Evolutionary conservation across 2,888 invertebrate species (phyloP), one percentile per base, ranked within the genome.

Genomic region (Apomyelois bistriatella): DNA sequence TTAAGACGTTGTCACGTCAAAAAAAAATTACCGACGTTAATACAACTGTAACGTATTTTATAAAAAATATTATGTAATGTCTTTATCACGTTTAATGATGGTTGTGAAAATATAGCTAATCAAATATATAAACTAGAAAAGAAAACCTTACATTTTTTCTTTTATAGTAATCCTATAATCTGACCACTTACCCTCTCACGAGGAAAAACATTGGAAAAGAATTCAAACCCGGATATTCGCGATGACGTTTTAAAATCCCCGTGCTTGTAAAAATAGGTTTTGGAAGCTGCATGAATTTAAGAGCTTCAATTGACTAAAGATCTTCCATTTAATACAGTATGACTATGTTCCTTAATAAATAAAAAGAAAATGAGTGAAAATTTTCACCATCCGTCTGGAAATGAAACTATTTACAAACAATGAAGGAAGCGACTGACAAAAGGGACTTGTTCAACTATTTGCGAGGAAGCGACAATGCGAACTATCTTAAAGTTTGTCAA

Each of bases 161-260:
- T 43, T 43, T 43, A 22, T 13, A 30, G 43, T 46, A 32, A 46
- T 46, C 46, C 46, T 13, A 46, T 46, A 46, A 46, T 46, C 46
- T 16, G 32, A 10, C 32, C 8, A 30, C 43, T 28, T 30, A 8
- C 28, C 43, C 13, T 28, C 30, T 46, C 32, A 13, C 32, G 15
- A 46, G 9, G 46, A 16, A 32, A 46, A 46, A 46, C 30, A 43
- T 42, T 43, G 32, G 32, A 16, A 46, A 32, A 46, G 22, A 46
- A 32, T 16, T 10, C 16, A 46, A 46, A 16, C 30, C 46, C 32
- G 46, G 46, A 16, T 32, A 6, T n/a, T 46, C 10, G 32, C 46
- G 32, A 46, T 46, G 46, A 46, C 46, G 16, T 32, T 46, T 46
- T 9, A 7, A 30, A 43, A 35, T 46, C 46, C 43, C 13, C 30